Conservation (phyloP, 2,888 invertebrate genomes). For the Melitaea athalia region DNA sequence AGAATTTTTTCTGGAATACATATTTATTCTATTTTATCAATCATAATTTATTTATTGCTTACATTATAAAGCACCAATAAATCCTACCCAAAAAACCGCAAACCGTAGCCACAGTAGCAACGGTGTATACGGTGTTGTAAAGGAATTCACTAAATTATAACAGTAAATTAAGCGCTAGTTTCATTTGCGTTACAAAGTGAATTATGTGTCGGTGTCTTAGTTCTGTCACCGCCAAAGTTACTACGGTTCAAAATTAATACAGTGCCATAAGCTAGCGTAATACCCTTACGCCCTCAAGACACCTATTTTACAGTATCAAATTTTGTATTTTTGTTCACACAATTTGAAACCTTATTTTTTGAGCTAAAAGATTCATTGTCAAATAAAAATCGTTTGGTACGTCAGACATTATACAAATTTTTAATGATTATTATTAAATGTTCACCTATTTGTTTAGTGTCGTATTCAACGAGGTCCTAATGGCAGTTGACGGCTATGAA, state of each 20-base stretch:
- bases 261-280: slow-evolving; percentile 80
- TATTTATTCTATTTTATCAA: slow-evolving; percentile 5
- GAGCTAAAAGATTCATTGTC: slow-evolving; percentile 45
- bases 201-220: slow-evolving; percentile 81
- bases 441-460: slow-evolving; percentile 80
- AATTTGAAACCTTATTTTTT: slow-evolving; percentile 45
- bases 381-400: slow-evolving; percentile 32
- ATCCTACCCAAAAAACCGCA: slow-evolving; percentile 43
- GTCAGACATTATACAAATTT: slow-evolving; percentile 55
- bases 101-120: slow-evolving; percentile 45
- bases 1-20: neutral
- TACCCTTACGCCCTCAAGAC: slow-evolving; percentile 66
- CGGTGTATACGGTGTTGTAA: slow-evolving; percentile 55
- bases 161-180: slow-evolving; percentile 81
- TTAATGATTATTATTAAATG: slow-evolving; percentile 74
- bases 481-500: slow-evolving; percentile 76
- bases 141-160: slow-evolving; percentile 81
- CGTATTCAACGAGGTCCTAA: slow-evolving; percentile 77
- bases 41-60: slow-evolving; percentile 36
- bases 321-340: slow-evolving; percentile 53
- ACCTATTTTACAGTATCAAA: slow-evolving; percentile 76
- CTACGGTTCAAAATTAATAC: slow-evolving; percentile 83
- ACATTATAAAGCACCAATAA: slow-evolving; percentile 43
- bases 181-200: slow-evolving; percentile 81
- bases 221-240: slow-evolving; percentile 82